A percentile compares a stretch with the other conserved stretches of the same genome.
phyloP scores from a whole-genome alignment of 2,113 vertebrate species.

The Ophthalmolycus amberensis region DNA sequence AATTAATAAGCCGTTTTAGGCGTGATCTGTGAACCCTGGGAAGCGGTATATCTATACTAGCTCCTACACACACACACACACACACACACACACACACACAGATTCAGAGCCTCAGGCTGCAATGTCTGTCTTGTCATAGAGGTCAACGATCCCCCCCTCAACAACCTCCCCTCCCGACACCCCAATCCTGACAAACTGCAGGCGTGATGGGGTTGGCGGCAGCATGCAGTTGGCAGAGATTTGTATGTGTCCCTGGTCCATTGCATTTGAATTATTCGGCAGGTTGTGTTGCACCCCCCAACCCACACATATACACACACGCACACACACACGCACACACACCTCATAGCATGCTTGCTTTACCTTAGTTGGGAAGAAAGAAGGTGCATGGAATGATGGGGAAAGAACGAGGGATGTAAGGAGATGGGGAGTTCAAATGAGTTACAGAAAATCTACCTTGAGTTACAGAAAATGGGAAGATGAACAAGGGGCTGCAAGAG shows the following conservation, averaged over 20 bases:
- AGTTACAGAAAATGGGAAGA: conserved; percentile 82
- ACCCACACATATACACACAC: background rate
- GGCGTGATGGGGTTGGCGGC: conserved; percentile 87
- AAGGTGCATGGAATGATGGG: background rate
- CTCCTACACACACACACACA: conserved; percentile 30
- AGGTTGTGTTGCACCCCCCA: conserved; percentile 74
- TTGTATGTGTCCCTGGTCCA: conserved; percentile 97
- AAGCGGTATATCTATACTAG: conserved; percentile 59
- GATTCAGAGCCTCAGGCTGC: conserved; percentile 43
- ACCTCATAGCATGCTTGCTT: conserved; percentile 70
- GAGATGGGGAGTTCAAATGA: conserved; percentile 24
- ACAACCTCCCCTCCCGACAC: conserved; percentile 50
- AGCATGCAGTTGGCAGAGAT: conserved; percentile 91
- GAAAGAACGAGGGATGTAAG: background rate
- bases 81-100: conserved; percentile 30
- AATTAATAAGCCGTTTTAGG: conserved; percentile 82
- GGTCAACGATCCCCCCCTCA: conserved; percentile 60
- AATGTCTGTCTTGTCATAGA: conserved; percentile 73
- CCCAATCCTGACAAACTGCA: conserved; percentile 93
- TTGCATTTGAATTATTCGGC: conserved; percentile 98
- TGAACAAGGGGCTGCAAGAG: conserved; percentile 89
- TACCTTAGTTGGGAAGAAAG: conserved; percentile 82
- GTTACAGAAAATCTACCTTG: conserved; percentile 19
- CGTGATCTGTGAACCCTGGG: conserved; percentile 80
- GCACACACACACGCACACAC: background rate